Evolutionary conservation across 53 echinoderm and acorn worm species (phyloP), one percentile per base, ranked within the genome.

Genomic region (Temnopleurus reevesii): DNA sequence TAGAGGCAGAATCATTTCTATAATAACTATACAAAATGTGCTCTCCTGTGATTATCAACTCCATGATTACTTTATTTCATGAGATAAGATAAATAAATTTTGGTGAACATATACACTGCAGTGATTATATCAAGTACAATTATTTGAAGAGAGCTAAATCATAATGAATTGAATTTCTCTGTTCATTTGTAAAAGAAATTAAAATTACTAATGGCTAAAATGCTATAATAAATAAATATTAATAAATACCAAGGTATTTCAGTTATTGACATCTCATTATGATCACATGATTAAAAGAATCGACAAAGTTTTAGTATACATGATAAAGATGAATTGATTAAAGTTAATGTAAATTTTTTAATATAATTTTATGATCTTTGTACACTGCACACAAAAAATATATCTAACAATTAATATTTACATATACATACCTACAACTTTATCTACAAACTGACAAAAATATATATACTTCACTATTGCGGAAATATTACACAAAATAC

Each of bases 391-490:
- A 76, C 45, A 77, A 29, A 2, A 46, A 29, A 28, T 46, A 24
- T 46, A 23, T 79, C 49, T 79, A 79, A 79, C 28, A 26, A 79
- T 46, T 35, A 35, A 79, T n/a, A 79, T 79, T 38, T 71, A 71
- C 71, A 71, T n/a, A 41, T 71, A 38, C 43, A 41, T 71, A 71
- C 47, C 27, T 46, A 79, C 29, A 46, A 23, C 13, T 47, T 5
- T 79, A 79, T 79, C 79, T 79, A 79, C 79, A 79, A 15, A 49
- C 45, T 29, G 10, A 46, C 46, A 49, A 83, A 55, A 83, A 83
- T 18, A 59, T 83, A 83, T 10, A 83, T 83, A n/a, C 33, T 83
- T 56, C 56, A 55, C 54, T 83, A 83, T 83, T 55, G 83, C 83
- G 55, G 51, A 83, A 49, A 83, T 83, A 54, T 55, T 83, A 56